phyloP scores from a whole-genome alignment of 2,888 invertebrate genomes.

The Capitulum mitella region DNA sequence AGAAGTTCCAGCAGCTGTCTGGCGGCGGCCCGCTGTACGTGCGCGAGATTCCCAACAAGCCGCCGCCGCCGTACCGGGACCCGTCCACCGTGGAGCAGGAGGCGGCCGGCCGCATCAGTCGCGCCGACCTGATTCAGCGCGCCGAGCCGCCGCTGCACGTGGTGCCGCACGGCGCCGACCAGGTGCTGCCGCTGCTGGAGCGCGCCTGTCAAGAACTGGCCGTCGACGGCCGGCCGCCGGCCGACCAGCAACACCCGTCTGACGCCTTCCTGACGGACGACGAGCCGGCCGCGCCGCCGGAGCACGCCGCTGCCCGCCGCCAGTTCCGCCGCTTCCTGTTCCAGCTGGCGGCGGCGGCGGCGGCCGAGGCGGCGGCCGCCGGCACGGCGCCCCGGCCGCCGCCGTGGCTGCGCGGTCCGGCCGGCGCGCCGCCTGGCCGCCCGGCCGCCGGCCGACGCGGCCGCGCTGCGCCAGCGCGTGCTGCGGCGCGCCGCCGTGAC shows the following conservation, averaged over 20 bases:
- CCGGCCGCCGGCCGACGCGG: slow-evolving; percentile 42
- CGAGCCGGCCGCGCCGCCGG: slow-evolving; percentile 23
- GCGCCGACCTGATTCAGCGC: slow-evolving; percentile 49
- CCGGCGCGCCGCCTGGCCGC: slow-evolving; percentile 38
- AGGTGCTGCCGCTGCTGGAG: slow-evolving; percentile 41
- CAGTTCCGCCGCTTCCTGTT: slow-evolving; percentile 47
- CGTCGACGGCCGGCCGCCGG: background rate
- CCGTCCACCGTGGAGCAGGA: slow-evolving; percentile 43
- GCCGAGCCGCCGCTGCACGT: slow-evolving; percentile 47
- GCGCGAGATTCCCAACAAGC: slow-evolving; percentile 64
- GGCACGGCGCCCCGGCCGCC: slow-evolving; percentile 44
- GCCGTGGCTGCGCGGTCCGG: slow-evolving; percentile 50
- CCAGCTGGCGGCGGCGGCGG: slow-evolving; percentile 56
- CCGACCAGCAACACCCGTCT: slow-evolving; percentile 1
- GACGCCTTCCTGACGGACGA: background rate
- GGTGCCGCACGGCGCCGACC: slow-evolving; percentile 44
- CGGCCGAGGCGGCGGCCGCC: slow-evolving; percentile 49
- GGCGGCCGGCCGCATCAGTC: slow-evolving; percentile 36
- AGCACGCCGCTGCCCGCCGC: slow-evolving; percentile 34
- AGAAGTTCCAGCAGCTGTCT: slow-evolving; percentile 32
- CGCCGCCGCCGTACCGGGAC: slow-evolving; percentile 67
- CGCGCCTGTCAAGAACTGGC: slow-evolving; percentile 1
- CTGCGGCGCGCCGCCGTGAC: slow-evolving; percentile 50
- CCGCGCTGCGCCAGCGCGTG: slow-evolving; percentile 49
- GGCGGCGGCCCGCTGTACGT: slow-evolving; percentile 45